phyloP scores from a whole-genome alignment of 2,797 vertebrate species.

The Argya squamiceps region DNA sequence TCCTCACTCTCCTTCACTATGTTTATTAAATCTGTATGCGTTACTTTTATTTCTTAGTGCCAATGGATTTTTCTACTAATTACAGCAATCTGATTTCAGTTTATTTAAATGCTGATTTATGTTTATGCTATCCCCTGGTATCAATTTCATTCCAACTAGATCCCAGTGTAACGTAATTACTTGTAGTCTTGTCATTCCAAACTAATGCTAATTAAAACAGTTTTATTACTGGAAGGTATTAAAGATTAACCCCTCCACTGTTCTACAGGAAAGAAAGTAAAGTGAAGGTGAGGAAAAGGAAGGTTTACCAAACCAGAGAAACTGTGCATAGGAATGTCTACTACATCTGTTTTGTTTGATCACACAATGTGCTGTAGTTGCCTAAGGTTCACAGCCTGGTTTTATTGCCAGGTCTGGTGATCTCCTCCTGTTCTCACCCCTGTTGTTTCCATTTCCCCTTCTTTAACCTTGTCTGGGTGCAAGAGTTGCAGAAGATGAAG shows the following conservation, averaged over 20 bases:
- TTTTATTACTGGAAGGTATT: conserved; percentile 67
- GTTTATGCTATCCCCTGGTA: conserved; percentile 70
- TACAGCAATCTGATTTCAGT: conserved; percentile 71
- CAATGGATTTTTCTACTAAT: conserved; percentile 68
- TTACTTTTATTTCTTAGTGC: conserved; percentile 61
- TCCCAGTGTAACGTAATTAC: conserved; percentile 74
- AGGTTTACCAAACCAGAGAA: not conserved
- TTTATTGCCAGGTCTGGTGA: not conserved
- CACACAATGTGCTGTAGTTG: not conserved
- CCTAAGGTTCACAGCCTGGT: not conserved
- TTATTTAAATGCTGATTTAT: conserved; percentile 76
- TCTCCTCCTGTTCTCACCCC: not conserved
- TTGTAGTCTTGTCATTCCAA: conserved; percentile 67
- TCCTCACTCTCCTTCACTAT: not conserved
- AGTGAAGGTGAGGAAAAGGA: not conserved
- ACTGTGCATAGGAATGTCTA: not conserved
- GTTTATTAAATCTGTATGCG: conserved; percentile 60
- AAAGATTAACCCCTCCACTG: conserved; percentile 58
- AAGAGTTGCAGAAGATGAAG: not conserved
- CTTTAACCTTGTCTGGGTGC: not conserved
- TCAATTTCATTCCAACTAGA: conserved; percentile 75
- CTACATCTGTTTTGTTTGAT: not conserved
- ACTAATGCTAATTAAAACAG: conserved; percentile 69
- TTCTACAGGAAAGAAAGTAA: not conserved
- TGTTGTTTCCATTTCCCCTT: not conserved